These are phyloP conservation scores for Hydraecia micacea DNA, from an alignment of 2,888 invertebrate species.

Conservation along the genomic window DNA sequence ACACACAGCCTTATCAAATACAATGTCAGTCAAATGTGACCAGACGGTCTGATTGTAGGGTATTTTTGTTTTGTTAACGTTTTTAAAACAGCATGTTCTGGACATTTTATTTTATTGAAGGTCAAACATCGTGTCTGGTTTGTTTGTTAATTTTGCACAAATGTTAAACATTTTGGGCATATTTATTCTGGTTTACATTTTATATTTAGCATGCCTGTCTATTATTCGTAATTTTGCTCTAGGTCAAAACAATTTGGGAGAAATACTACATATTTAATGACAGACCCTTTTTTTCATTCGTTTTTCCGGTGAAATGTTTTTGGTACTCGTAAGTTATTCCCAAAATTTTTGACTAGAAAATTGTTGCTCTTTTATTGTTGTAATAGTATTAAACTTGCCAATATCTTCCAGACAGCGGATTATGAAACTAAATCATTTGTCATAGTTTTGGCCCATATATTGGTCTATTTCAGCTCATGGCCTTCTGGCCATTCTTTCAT, in stretches of 20 bases:
- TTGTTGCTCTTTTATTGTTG: background rate
- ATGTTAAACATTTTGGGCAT: conserved; percentile 6
- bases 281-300: conserved; percentile 1
- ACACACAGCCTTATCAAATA: background rate
- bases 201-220: conserved; percentile 8
- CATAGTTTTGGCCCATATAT: background rate
- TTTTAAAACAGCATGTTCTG: conserved; percentile 25
- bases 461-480: background rate
- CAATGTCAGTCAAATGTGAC: conserved; percentile 22
- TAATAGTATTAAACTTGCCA: background rate
- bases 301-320: background rate
- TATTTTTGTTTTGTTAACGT: conserved; percentile 17
- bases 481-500: background rate
- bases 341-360: background rate
- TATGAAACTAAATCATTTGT: background rate
- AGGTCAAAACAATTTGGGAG: background rate
- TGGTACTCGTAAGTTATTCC: background rate
- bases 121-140: conserved; percentile 2
- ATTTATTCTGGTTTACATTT: conserved; percentile 30
- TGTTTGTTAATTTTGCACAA: conserved; percentile 10
- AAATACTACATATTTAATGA: background rate
- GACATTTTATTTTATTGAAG: conserved; percentile 17
- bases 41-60: conserved; percentile 1
- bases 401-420: background rate
- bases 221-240: conserved; percentile 14